Evolutionary conservation across 92 coral and sea anemone species (phyloP).

Genomic region (Ricordea florida): DNA sequence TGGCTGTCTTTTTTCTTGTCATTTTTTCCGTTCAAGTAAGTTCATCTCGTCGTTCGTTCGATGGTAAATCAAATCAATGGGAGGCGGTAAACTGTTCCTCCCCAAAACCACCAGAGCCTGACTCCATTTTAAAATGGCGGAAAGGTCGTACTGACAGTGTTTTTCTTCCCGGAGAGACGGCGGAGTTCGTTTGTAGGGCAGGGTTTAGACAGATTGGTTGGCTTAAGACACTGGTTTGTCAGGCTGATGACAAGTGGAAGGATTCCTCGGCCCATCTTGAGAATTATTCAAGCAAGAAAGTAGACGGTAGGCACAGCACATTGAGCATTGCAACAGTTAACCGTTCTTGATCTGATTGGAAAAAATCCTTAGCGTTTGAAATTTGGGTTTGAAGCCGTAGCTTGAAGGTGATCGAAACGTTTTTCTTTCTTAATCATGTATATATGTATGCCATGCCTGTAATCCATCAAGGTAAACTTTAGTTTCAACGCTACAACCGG

Average conservation of each 20-base stretch:
- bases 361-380: no score
- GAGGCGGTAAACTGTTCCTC: neutral
- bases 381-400: no score
- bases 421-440: no score
- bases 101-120: neutral
- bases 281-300: neutral
- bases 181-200: slow-evolving; percentile 22
- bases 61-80: slow-evolving; percentile 11
- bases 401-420: no score
- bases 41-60: neutral
- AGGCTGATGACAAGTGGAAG: neutral
- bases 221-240: slow-evolving; percentile 7
- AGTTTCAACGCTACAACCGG: no score
- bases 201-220: slow-evolving; percentile 29
- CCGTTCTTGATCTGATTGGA: no score
- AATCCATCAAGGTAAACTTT: no score
- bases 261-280: neutral
- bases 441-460: no score
- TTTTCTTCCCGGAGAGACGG: slow-evolving; percentile 31
- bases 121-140: slow-evolving; percentile 21
- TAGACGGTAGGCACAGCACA: slow-evolving; percentile 2
- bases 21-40: neutral
- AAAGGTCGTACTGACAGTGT: neutral
- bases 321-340: no score
- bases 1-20: no score